Evolutionary conservation across 2,113 vertebrate genomes (phyloP).

Genomic region (Psophia crepitans): DNA sequence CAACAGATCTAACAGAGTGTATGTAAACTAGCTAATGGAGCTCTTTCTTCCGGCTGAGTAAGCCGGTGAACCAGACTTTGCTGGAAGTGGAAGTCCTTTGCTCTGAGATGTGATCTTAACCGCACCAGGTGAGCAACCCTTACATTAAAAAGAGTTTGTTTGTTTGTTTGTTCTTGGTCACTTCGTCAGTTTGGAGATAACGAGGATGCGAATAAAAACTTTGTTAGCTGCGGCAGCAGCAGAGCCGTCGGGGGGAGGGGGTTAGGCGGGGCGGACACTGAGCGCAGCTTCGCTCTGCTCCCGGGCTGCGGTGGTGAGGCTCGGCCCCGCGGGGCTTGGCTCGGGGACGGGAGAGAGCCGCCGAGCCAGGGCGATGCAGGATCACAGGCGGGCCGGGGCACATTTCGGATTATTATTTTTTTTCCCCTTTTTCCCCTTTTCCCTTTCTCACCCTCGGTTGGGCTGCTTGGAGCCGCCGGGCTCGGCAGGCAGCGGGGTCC

Average conservation of each 20-base stretch:
- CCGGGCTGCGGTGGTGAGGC: not conserved
- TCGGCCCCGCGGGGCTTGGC: not conserved
- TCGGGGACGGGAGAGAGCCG: not conserved
- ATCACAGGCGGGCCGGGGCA: not conserved
- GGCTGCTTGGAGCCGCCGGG: not conserved
- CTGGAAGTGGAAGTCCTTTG: constrained; percentile 17
- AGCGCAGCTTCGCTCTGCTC: not conserved
- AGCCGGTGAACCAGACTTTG: constrained; percentile 5
- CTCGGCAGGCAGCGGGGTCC: not conserved
- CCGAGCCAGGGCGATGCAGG: not conserved
- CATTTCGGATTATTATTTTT: not conserved
- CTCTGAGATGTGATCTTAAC: constrained; percentile 35
- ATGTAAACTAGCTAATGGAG: not conserved
- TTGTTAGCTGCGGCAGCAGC: not conserved
- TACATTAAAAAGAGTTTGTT: not conserved
- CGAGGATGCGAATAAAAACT: not conserved
- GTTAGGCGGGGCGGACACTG: not conserved
- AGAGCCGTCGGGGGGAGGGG: not conserved
- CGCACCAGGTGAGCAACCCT: constrained; percentile 68
- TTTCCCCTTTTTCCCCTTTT: not conserved
- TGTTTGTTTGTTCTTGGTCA: not conserved
- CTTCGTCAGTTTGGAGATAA: not conserved
- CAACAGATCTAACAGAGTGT: not conserved
- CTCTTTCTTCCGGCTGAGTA: constrained; percentile 9
- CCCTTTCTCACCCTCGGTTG: not conserved